Evolutionary conservation across 2,888 invertebrate species (phyloP), one percentile per base, ranked within the genome.

Genomic region (Zygaena filipendulae): DNA sequence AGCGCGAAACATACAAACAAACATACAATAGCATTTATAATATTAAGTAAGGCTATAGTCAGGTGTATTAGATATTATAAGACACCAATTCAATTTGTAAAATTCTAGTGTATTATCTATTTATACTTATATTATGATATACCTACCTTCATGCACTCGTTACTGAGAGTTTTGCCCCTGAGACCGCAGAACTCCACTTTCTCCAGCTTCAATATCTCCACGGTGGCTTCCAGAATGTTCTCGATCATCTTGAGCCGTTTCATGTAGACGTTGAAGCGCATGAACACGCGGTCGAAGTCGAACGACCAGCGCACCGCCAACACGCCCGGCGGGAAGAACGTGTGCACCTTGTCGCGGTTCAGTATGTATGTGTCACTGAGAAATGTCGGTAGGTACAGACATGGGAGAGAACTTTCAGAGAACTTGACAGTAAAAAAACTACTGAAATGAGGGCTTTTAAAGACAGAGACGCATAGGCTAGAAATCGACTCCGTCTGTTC

Each of bases 121-220:
- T 19, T n/a, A n/a, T n/a, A n/a, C n/a, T n/a, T n/a, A n/a, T n/a
- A n/a, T n/a, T n/a, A n/a, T n/a, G n/a, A n/a, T n/a, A n/a, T 3
- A 32, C 40, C 35, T 42, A 71, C 81, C 60, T 59, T 67, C 57
- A 55, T 64, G 48, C 84, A 68, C 33, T 81, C 83, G 1, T 66
- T 57, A 29, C 82, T 82, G 8, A 88, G 70, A 11, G 67, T 77
- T 40, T 85, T 84, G 1, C 88, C 89, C 32, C 84, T 80, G 4
- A 87, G 52, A 0, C 88, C 92, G 21, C 88, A 87, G 30, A 92
- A 83, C 52, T 90, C 90, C 1, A 93, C 86, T 56, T 92, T 93
- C 61, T 97, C 96, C 35, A 96, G 62, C 56, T 94, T 95, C 23
- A 86, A 68, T 59, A 93, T 93, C 57, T 96, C 95, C 2, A 87